Evolutionary conservation across 2,113 vertebrate species (phyloP).

Genomic region (Caranx ignobilis): DNA sequence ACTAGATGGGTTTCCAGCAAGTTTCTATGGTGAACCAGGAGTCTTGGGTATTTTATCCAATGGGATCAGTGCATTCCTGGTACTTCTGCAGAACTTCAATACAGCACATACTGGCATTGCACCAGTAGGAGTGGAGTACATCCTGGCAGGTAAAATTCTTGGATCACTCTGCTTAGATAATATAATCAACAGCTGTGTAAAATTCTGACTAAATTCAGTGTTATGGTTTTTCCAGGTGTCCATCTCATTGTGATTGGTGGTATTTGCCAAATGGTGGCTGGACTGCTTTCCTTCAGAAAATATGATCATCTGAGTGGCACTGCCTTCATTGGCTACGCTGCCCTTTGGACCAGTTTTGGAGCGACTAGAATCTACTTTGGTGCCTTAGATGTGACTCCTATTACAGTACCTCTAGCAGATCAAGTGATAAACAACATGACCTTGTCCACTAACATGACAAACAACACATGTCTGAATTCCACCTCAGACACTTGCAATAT

Average conservation of each 20-base stretch:
- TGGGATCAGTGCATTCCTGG: slow-evolving; percentile 90
- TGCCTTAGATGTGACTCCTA: not conserved
- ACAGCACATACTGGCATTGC: slow-evolving; percentile 73
- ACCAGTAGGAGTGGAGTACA: slow-evolving; percentile 84
- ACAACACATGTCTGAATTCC: slow-evolving; percentile 10
- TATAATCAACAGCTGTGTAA: not conserved
- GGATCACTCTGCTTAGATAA: not conserved
- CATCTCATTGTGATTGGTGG: slow-evolving; percentile 91
- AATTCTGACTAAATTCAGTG: not conserved
- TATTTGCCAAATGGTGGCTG: slow-evolving; percentile 89
- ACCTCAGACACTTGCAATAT: slow-evolving; percentile 23
- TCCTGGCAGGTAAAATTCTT: slow-evolving; percentile 86
- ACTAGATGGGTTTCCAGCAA: slow-evolving; percentile 87
- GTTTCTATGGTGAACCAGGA: slow-evolving; percentile 91
- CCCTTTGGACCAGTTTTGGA: slow-evolving; percentile 90
- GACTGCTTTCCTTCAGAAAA: slow-evolving; percentile 90
- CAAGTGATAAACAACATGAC: not conserved
- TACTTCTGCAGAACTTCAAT: slow-evolving; percentile 89
- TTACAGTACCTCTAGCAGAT: not conserved
- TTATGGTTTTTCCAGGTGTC: slow-evolving; percentile 81
- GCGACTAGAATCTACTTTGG: slow-evolving; percentile 86
- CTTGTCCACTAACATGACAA: slow-evolving; percentile 2
- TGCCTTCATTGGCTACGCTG: slow-evolving; percentile 90
- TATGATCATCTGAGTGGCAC: slow-evolving; percentile 89
- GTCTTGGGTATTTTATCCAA: slow-evolving; percentile 90